Base-by-base conservation (phyloP, 2,888 invertebrate genomes). In the Tachystola acroxantha region DNA sequence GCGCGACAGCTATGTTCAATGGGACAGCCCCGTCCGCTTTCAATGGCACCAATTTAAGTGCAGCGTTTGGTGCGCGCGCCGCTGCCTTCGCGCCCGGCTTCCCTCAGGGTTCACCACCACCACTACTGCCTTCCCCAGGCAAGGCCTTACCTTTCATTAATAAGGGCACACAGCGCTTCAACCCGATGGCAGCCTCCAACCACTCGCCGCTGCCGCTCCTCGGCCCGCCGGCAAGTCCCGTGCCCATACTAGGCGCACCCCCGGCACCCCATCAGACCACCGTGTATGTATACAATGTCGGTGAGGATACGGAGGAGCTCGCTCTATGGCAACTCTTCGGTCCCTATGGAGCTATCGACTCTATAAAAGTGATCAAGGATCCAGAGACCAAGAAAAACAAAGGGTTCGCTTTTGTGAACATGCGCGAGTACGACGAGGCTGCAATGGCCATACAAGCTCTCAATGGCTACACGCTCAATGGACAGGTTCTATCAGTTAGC, bases 401-500 rank as follows among this genome's bases (percentile, higher is more conserved):
- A 64, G 88, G 88, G 48, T 88, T 88, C 53, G 88, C 88, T 36
- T 88, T 88, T 57, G 86, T 88, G 33, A 88, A 88, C 64, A 88
- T 88, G 88, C 72, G 88, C 53, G 88, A 88, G 68, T 88, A 86
- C 46, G 87, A 87, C 48, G 88, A 88, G 73, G 88, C 88, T 11
- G 82, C 88, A 16, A 78, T 86, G 81, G 88, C 88, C 53, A 88
- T 88, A 51, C 87, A 86, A 68, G 82, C 85, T 36, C 82, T 88
- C 63, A 88, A 88, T 47, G 88, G 88, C 48, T 86, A 85, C 65
- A 80, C 87, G 75, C 86, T 88, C 75, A 88, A 87, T 54, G 88
- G 87, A 53, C 88, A 88, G 76, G 88, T 88, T 69, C 74, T 88
- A 64, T 87, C 88, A 34, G 88, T 88, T 81, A 88, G 85, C 77